These are phyloP conservation scores for Spodoptera exigua DNA, from an alignment of 2,888 invertebrate genomes.

Conservation along the genomic window DNA sequence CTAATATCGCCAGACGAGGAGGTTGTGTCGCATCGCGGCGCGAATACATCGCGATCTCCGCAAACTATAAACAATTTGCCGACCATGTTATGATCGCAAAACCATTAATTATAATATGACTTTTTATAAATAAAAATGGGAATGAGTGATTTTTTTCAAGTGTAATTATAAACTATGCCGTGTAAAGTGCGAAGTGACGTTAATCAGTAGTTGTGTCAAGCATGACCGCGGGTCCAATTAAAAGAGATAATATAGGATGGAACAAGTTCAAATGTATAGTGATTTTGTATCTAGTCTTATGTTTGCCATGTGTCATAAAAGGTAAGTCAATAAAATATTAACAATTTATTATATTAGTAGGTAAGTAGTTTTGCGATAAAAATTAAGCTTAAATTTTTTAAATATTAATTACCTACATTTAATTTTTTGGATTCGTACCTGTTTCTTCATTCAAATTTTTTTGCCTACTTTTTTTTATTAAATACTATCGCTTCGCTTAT, in stretches of 20 bases:
- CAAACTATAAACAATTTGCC: slow-evolving; percentile 69
- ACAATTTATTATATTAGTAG: slow-evolving; percentile 1
- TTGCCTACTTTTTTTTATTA: background rate
- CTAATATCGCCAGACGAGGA: slow-evolving; percentile 73
- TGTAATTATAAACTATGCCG: slow-evolving; percentile 63
- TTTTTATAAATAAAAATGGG: slow-evolving; percentile 24
- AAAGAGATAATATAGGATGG: slow-evolving; percentile 80
- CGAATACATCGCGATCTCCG: slow-evolving; percentile 80
- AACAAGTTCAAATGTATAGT: slow-evolving; percentile 81
- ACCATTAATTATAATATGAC: slow-evolving; percentile 28
- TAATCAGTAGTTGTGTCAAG: slow-evolving; percentile 81
- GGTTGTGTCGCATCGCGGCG: slow-evolving; percentile 76
- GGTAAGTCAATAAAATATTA: slow-evolving; percentile 69
- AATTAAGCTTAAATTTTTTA: background rate
- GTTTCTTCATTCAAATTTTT: too few species aligned
- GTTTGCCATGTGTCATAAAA: slow-evolving; percentile 71
- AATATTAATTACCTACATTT: background rate
- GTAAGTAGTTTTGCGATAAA: too few species aligned
- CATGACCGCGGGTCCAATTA: slow-evolving; percentile 84
- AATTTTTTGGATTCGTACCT: too few species aligned
- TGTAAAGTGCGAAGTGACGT: slow-evolving; percentile 73
- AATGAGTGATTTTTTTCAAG: slow-evolving; percentile 37
- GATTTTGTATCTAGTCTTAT: slow-evolving; percentile 81
- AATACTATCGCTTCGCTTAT: background rate
- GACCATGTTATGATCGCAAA: slow-evolving; percentile 41